A percentile compares a stretch with the other conserved stretches of the same genome.
phyloP scores from a whole-genome alignment of 2,888 invertebrate species.

The Hyposoter didymator region DNA sequence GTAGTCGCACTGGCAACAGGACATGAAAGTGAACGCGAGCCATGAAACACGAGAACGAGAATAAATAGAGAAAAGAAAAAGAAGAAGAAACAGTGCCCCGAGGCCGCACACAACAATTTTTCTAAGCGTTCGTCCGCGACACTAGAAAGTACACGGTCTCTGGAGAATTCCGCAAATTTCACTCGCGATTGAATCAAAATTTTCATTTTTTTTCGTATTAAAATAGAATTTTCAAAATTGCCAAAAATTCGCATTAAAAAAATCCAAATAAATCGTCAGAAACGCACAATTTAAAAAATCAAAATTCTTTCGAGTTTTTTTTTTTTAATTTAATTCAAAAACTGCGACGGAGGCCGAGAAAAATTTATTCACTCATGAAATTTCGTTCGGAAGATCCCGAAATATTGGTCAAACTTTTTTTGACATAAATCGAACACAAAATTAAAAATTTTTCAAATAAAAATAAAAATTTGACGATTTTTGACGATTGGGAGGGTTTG shows the following conservation, averaged over 20 bases:
- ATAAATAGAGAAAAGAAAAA: not conserved
- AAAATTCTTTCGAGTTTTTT: not conserved
- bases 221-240: not conserved
- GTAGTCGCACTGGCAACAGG: not conserved
- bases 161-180: not conserved
- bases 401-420: not conserved
- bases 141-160: not conserved
- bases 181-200: not conserved
- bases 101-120: conserved; percentile 7
- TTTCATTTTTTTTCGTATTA: not conserved
- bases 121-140: not conserved
- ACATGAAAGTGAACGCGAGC: conserved; percentile 20
- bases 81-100: conserved; percentile 4
- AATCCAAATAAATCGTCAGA: not conserved
- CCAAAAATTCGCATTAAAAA: not conserved
- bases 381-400: not conserved
- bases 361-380: not conserved
- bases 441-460: not conserved
- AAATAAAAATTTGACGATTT: not conserved
- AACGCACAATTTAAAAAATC: not conserved
- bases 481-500: not conserved
- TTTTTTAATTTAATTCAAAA: not conserved
- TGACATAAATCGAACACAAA: not conserved
- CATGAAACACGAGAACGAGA: conserved; percentile 10
- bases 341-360: too few species aligned